Base-by-base conservation (phyloP, 2,113 vertebrate species). In the Zosterops hypoxanthus region DNA sequence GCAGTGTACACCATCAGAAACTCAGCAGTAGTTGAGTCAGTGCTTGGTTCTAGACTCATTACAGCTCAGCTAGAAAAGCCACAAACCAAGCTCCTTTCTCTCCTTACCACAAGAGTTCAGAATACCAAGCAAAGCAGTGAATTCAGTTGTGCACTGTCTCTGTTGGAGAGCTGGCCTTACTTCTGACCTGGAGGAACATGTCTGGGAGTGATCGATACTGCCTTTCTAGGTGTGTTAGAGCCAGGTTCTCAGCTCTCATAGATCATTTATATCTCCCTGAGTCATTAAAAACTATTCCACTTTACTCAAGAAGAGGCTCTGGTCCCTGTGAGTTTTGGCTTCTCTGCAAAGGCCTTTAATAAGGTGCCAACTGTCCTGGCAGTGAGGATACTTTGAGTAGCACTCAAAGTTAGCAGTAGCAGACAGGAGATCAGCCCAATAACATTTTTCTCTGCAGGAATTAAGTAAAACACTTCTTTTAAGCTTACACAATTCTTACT, bases 311-410 rank as follows among this genome's bases (percentile, higher is more conserved):
- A 83, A 78, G 53, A 92, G 39, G 79, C 87, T 95, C 86, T 86
- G 57, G 65, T 61, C 72, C 75, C 75, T 82, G 33, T 61, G 80
- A 90, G 28, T 46, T 93, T 71, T 93, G 93, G 90, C 83, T 84
- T 81, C 49, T 39, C 82, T 82, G 76, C 72, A 95, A 88, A 96
- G 72, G 72, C 86, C 93, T 96, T 94, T 92, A 93, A 71, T 53
- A 75, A 91, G 85, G 60, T 23, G 41, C 80, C 92, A 93, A 57
- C 65, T 94, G 69, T 75, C 41, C 90, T 93, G 93, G 86, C 82
- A 95, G 36, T 7, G 49, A 90, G 57, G 65, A 83, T 64, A 49
- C 36, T 90, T 6, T 65, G 56, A 90, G 82, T 6, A 92, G 80
- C 0, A 3, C 88, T 86, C 69, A 39, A 85, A 90, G 82, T 83